Evolutionary conservation across 2,113 vertebrate genomes (phyloP).

Genomic region (Vanacampus margaritifer): DNA sequence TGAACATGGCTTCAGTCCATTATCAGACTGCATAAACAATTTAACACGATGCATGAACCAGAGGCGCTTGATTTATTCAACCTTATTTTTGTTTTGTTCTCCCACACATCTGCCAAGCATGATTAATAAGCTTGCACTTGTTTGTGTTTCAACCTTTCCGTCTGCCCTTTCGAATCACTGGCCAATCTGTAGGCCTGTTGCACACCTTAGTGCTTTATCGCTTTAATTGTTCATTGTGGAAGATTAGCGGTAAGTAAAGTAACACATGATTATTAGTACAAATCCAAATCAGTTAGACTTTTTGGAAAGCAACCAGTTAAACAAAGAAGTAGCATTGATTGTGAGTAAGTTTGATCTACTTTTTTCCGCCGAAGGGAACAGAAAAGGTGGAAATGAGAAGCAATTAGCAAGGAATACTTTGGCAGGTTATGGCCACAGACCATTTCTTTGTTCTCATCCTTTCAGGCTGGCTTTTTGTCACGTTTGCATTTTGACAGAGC

Average conservation of each 20-base stretch:
- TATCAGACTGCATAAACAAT: background rate
- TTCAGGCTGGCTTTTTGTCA: too few species aligned
- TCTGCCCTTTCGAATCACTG: constrained; percentile 10
- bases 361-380: background rate
- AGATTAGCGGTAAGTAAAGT: too few species aligned
- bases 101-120: background rate
- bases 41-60: background rate
- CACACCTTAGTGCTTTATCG: background rate
- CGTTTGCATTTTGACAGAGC: too few species aligned
- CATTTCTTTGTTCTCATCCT: too few species aligned
- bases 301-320: background rate
- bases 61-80: background rate
- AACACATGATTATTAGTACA: too few species aligned
- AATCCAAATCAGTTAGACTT: background rate
- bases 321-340: background rate
- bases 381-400: background rate
- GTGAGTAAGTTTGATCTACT: background rate
- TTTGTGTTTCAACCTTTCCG: constrained; percentile 1
- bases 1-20: background rate
- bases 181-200: background rate
- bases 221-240: background rate
- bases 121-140: constrained; percentile 4
- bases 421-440: background rate
- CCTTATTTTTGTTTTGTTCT: background rate
- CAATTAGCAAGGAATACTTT: background rate